A percentile compares a stretch with the other conserved stretches of the same genome.
Evolutionary conservation across 1,140 invertebrate species (phyloP).

Genomic region (Calycopis cecrops): DNA sequence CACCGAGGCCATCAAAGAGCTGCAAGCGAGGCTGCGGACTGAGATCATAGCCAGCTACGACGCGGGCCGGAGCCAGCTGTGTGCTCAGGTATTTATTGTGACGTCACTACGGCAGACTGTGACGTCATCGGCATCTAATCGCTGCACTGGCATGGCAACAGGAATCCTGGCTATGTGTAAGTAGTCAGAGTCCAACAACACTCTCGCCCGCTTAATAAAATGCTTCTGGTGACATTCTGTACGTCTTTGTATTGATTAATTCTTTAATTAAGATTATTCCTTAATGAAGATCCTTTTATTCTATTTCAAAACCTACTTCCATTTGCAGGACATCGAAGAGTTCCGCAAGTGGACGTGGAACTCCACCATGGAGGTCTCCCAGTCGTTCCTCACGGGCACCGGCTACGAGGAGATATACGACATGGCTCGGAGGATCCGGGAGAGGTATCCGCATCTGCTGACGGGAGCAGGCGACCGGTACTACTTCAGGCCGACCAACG

Average conservation of each 20-base stretch:
- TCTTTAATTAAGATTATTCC: too few relatives aligned
- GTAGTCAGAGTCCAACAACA: too few relatives aligned
- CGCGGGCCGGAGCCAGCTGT: slow-evolving; percentile 36
- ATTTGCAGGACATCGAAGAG: slow-evolving; percentile 45
- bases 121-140: too few relatives aligned
- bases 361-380: slow-evolving; percentile 38
- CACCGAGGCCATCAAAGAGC: slow-evolving; percentile 33
- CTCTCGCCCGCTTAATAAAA: too few relatives aligned
- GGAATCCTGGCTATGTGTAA: too few relatives aligned
- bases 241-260: too few relatives aligned
- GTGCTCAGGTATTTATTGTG: slow-evolving; percentile 44
- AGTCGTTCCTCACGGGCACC: slow-evolving; percentile 42
- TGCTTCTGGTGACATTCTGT: too few relatives aligned
- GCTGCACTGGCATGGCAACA: too few relatives aligned
- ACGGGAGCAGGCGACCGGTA: slow-evolving; percentile 28
- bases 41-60: slow-evolving; percentile 42
- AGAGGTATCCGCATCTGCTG: slow-evolving; percentile 41
- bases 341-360: slow-evolving; percentile 51
- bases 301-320: too few relatives aligned
- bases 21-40: slow-evolving; percentile 34
- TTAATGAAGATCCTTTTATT: too few relatives aligned
- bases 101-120: too few relatives aligned
- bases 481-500: slow-evolving; percentile 50
- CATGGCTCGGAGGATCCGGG: slow-evolving; percentile 40
- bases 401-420: slow-evolving; percentile 55